Percentiles rank a stretch among this genome's conserved stretches.
Conservation (phyloP, 2,113 vertebrate species). For the Nycticryphes semicollaris region DNA sequence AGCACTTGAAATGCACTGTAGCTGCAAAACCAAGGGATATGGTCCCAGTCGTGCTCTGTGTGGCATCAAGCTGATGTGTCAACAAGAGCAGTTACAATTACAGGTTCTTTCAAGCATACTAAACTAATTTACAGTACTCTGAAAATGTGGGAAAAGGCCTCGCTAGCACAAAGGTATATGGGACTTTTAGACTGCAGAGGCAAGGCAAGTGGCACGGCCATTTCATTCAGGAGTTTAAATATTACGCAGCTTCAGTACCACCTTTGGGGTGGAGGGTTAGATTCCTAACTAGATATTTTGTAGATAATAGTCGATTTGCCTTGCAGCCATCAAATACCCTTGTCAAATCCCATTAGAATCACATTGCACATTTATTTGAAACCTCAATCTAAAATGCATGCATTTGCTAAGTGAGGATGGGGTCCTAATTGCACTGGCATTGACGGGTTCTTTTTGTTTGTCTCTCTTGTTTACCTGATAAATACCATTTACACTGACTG, state of each 20-base stretch:
- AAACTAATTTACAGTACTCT: slow-evolving; percentile 86
- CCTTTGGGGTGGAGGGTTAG: background rate
- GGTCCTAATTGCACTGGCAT: slow-evolving; percentile 50
- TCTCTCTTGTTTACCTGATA: slow-evolving; percentile 36
- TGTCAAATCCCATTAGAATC: slow-evolving; percentile 73
- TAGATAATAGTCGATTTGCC: slow-evolving; percentile 65
- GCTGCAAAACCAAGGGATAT: slow-evolving; percentile 79
- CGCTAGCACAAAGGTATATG: slow-evolving; percentile 52
- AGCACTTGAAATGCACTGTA: slow-evolving; percentile 90
- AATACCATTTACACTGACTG: slow-evolving; percentile 18
- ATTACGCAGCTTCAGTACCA: background rate
- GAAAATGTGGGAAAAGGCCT: slow-evolving; percentile 77
- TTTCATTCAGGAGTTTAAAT: slow-evolving; percentile 40
- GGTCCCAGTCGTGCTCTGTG: slow-evolving; percentile 86
- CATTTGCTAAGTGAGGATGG: slow-evolving; percentile 60
- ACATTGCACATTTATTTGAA: slow-evolving; percentile 37
- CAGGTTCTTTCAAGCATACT: slow-evolving; percentile 84
- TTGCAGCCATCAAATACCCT: slow-evolving; percentile 39
- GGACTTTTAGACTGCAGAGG: slow-evolving; percentile 60
- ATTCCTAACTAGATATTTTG: slow-evolving; percentile 59
- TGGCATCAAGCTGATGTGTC: slow-evolving; percentile 92
- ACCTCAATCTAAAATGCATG: slow-evolving; percentile 7
- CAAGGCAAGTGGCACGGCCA: slow-evolving; percentile 50
- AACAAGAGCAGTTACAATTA: slow-evolving; percentile 89
- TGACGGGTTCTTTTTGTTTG: slow-evolving; percentile 25